Base-by-base conservation (phyloP, 2,888 invertebrate genomes). In the Ecdyonurus torrentis region DNA sequence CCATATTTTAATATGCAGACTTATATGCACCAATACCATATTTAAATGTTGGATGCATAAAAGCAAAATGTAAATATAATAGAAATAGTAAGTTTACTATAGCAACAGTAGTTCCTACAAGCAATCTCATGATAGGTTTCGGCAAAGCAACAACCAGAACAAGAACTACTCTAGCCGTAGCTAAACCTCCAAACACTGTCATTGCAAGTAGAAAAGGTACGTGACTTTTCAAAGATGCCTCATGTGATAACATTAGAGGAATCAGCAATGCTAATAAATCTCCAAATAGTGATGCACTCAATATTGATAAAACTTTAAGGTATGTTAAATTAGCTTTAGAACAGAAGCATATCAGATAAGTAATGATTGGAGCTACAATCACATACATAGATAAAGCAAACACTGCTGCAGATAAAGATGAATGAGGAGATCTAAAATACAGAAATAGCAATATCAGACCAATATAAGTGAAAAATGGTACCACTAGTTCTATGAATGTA, bases 11-110 rank as follows among this genome's bases (percentile, higher is more conserved):
- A 22, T 10, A 55, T 10, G 19, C n/a, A n/a, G 55, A 55, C 55
- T 20, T 55, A n/a, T 55, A 55, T 18, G 55, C 55, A 7, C 55
- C 55, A 22, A 55, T 55, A 22, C 71, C 72, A 67, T 74, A 75
- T 2, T 68, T 67, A 71, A 74, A 77, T 23, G 73, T 74, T 62
- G 70, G 72, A 71, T 78, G 78, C 77, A 79, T 77, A 67, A 76
- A 79, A 2, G 75, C 74, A 70, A 78, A 79, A 70, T 79, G 78
- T 63, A 79, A 69, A 69, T 77, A 78, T 59, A 79, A 72, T n/a
- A 78, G 68, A 69, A 75, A 78, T 61, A 80, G 70, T 23, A 79
- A 71, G 69, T 80, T 78, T 61, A 74, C 67, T 58, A 75, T 70
- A 10, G 76, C 75, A 52, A 78, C 72, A 52, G 73, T 67, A 65